These are phyloP conservation scores for Graptemys geographica DNA, from an alignment of 2,797 vertebrate species.

Conservation along the genomic window DNA sequence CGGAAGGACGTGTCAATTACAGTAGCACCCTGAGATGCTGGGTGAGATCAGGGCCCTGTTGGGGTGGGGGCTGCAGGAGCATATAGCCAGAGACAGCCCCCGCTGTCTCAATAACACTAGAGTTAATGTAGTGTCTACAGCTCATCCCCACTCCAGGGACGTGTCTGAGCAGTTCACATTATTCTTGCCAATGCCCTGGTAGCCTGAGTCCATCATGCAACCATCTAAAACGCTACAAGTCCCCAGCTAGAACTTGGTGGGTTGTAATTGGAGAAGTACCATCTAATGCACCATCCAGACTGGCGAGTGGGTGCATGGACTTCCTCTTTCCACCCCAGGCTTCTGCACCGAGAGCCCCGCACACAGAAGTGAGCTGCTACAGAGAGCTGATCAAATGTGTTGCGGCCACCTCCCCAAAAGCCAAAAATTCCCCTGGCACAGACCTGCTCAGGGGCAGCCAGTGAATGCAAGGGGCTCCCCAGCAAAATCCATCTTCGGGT, in stretches of 20 bases:
- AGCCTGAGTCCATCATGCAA: background rate
- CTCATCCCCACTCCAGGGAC: background rate
- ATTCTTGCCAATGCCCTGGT: background rate
- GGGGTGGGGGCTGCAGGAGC: background rate
- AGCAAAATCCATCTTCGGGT: background rate
- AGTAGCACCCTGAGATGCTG: too few relatives aligned
- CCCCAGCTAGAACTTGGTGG: background rate
- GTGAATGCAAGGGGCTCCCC: background rate
- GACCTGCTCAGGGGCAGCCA: background rate
- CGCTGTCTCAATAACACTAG: rapidly evolving
- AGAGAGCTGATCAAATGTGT: background rate
- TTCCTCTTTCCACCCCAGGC: background rate
- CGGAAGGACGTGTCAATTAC: too few relatives aligned
- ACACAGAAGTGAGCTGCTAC: background rate
- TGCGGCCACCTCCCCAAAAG: background rate
- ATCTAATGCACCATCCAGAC: background rate
- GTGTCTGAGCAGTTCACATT: background rate
- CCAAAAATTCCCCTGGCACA: background rate
- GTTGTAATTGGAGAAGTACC: background rate
- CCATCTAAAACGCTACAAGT: too few relatives aligned
- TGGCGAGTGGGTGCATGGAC: background rate
- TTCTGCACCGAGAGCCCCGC: background rate
- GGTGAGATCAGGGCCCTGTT: too few relatives aligned
- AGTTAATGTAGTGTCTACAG: background rate
- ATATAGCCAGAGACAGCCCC: too few relatives aligned